A percentile compares a stretch with the other conserved stretches of the same genome.
Conservation (phyloP, 2,113 vertebrate species). For the Crotalus horridus region DNA sequence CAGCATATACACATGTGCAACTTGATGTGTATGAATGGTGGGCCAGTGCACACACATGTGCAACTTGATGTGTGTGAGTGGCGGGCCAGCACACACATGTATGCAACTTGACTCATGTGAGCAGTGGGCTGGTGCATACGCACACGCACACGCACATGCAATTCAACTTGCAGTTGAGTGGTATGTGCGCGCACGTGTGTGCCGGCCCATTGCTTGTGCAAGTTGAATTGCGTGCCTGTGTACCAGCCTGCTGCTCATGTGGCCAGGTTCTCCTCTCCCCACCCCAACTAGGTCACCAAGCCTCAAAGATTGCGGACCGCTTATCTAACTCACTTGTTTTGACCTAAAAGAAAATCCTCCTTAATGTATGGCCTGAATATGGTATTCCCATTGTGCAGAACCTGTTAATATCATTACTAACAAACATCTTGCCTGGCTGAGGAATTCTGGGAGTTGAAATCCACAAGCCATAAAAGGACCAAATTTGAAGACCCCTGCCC, state of each 20-base stretch:
- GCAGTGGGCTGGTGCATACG: accelerated
- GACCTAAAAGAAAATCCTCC: background rate
- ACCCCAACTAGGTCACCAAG: background rate
- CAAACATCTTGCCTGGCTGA: background rate
- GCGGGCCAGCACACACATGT: too few relatives aligned
- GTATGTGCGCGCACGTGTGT: accelerated
- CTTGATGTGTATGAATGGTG: too few relatives aligned
- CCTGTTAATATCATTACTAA: background rate
- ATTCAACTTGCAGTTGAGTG: background rate
- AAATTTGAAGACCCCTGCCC: too few relatives aligned
- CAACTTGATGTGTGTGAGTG: too few relatives aligned
- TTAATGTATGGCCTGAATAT: background rate
- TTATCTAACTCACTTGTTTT: background rate
- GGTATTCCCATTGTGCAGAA: background rate
- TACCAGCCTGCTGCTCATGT: background rate
- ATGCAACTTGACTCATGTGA: background rate
- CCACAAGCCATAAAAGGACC: too few relatives aligned
- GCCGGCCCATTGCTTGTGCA: background rate
- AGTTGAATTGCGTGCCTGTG: background rate
- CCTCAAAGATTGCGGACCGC: background rate
- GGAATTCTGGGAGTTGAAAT: too few relatives aligned
- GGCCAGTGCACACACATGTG: background rate
- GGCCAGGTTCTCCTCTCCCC: background rate
- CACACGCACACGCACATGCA: accelerated
- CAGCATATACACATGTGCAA: too few relatives aligned